Evolutionary conservation across 2,797 vertebrate genomes (phyloP).

Genomic region (Selene dorsalis): DNA sequence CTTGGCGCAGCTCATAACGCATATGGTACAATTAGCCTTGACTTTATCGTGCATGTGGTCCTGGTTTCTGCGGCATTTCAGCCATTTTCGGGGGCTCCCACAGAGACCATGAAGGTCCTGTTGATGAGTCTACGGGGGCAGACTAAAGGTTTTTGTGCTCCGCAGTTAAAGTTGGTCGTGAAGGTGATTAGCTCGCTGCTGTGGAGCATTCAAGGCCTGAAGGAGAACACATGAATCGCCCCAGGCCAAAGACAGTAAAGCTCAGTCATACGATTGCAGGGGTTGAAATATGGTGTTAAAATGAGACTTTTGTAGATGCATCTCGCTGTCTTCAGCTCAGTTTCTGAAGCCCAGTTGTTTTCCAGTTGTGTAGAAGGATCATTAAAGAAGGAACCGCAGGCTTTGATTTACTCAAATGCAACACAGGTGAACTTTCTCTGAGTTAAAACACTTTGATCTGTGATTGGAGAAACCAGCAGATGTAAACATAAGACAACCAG

Average conservation of each 20-base stretch:
- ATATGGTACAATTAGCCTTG: constrained; percentile 48
- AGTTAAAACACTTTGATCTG: neutral
- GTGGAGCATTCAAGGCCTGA: neutral
- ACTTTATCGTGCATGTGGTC: constrained; percentile 44
- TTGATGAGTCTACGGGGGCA: constrained; percentile 11
- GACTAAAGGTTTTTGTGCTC: constrained; percentile 1
- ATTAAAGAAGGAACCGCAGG: no score
- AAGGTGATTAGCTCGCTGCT: constrained; percentile 15
- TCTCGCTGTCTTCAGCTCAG: no score
- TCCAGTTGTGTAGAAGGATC: no score
- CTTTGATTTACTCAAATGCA: neutral
- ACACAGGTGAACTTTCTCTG: neutral
- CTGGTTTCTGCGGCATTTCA: constrained; percentile 50
- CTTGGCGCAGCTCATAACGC: constrained; percentile 3
- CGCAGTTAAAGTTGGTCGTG: constrained; percentile 25
- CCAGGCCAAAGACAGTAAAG: no score
- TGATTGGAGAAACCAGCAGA: neutral
- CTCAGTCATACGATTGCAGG: no score
- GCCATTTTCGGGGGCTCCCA: constrained; percentile 27
- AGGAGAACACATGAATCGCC: neutral
- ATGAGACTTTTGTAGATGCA: no score
- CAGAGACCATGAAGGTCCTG: constrained; percentile 16
- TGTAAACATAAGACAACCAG: no score
- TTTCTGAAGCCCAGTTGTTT: no score
- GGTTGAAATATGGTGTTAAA: no score